phyloP scores from a whole-genome alignment of 2,888 invertebrate genomes.

The Drosophila birchii region DNA sequence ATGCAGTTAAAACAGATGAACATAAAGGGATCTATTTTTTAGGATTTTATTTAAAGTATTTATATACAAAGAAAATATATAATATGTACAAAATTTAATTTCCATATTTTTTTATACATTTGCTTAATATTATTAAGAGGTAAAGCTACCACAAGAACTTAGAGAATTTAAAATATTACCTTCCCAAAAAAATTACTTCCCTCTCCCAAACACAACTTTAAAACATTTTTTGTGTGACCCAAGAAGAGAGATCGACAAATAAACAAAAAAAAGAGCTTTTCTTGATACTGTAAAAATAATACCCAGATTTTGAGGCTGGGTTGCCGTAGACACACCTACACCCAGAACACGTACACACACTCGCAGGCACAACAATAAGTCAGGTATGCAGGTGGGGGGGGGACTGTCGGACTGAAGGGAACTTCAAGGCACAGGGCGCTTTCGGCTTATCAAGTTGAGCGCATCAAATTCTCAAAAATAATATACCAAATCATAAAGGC shows the following conservation, averaged over 20 bases:
- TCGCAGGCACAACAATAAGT: slow-evolving; percentile 69
- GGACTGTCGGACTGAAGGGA: background rate
- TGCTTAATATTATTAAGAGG: background rate
- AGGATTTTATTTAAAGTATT: background rate
- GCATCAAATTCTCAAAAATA: slow-evolving; percentile 70
- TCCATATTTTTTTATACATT: background rate
- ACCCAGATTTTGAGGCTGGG: slow-evolving; percentile 43
- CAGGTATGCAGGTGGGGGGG: slow-evolving; percentile 48
- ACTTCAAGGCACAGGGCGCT: slow-evolving; percentile 43
- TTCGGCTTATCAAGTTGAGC: slow-evolving; percentile 76
- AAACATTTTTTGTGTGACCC: slow-evolving; percentile 48
- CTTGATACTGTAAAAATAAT: slow-evolving; percentile 15
- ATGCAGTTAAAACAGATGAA: background rate
- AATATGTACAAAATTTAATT: background rate
- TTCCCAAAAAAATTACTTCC: background rate
- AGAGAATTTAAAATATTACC: background rate
- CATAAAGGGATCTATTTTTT: background rate
- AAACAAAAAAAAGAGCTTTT: background rate
- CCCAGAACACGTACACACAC: slow-evolving; percentile 30
- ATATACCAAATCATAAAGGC: slow-evolving; percentile 80
- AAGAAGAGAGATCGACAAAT: slow-evolving; percentile 2
- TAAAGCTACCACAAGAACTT: background rate
- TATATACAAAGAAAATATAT: background rate
- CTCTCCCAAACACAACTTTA: background rate
- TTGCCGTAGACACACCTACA: slow-evolving; percentile 73